Percentiles rank a stretch among this genome's conserved stretches.
phyloP scores from a whole-genome alignment of 2,113 vertebrate genomes.

The Hylia prasina region DNA sequence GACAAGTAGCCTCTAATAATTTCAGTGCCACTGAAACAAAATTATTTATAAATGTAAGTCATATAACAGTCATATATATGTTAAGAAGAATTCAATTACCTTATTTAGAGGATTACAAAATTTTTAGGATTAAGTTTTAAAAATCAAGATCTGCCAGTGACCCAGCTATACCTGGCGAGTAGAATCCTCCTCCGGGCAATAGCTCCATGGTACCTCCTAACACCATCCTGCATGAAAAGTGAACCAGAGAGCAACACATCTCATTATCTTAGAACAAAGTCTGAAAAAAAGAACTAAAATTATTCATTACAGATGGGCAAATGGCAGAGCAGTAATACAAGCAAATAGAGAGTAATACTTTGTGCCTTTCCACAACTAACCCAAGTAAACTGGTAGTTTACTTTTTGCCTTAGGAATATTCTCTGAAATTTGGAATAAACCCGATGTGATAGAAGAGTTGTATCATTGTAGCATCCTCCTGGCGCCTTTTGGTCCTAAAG shows the following conservation, averaged over 20 bases:
- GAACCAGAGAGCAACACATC: neutral
- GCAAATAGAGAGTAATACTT: neutral
- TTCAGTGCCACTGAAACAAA: neutral
- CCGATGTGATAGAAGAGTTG: neutral
- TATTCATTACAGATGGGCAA: neutral
- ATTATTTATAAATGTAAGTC: neutral
- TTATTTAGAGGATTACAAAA: neutral
- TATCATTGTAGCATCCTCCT: neutral
- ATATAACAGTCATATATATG: neutral
- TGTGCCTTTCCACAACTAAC: neutral
- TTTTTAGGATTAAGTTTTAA: neutral
- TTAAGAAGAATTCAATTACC: neutral
- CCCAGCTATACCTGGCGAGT: constrained; percentile 68
- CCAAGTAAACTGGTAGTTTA: neutral
- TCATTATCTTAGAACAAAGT: neutral
- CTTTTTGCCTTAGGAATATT: neutral
- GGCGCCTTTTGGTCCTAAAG: neutral
- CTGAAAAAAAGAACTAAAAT: neutral
- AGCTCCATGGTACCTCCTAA: constrained; percentile 72
- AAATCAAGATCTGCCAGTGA: neutral
- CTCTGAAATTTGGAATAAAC: neutral
- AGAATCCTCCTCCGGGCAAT: constrained; percentile 71
- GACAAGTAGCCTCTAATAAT: neutral
- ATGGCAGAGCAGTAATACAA: neutral
- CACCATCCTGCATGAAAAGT: constrained; percentile 60